Percentiles rank a stretch among this genome's conserved stretches.
phyloP scores from a whole-genome alignment of 2,888 invertebrate genomes.

The Trissolcus japonicus region DNA sequence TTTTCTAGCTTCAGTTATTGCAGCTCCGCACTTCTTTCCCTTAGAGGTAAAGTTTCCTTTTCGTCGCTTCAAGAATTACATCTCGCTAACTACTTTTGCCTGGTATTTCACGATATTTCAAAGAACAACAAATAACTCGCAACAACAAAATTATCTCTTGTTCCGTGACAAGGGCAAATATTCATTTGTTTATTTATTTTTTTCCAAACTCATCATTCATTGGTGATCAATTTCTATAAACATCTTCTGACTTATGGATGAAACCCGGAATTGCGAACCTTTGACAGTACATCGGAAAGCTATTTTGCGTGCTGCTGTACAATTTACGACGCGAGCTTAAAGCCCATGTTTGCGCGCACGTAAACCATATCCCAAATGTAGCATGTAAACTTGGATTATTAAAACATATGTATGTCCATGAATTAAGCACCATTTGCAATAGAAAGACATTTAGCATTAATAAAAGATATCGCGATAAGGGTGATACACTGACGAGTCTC shows the following conservation, averaged over 20 bases:
- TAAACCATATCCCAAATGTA: slow-evolving; percentile 31
- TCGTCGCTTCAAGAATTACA: slow-evolving; percentile 33
- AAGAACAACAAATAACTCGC: no score
- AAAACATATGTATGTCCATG: slow-evolving; percentile 39
- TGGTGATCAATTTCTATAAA: slow-evolving; percentile 8
- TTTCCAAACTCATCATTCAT: neutral
- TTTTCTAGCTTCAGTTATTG: slow-evolving; percentile 41
- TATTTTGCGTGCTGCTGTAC: slow-evolving; percentile 63
- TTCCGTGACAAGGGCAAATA: no score
- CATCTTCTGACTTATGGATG: slow-evolving; percentile 13
- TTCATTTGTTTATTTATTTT: no score
- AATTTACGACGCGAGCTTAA: slow-evolving; percentile 48
- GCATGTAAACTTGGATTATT: slow-evolving; percentile 40
- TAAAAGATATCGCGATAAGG: slow-evolving; percentile 35
- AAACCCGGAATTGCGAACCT: slow-evolving; percentile 40
- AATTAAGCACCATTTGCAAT: slow-evolving; percentile 42
- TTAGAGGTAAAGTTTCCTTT: slow-evolving; percentile 41
- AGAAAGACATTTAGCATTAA: slow-evolving; percentile 36
- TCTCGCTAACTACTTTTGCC: slow-evolving; percentile 29
- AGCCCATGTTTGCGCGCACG: slow-evolving; percentile 37
- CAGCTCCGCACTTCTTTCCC: slow-evolving; percentile 41
- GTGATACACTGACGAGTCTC: slow-evolving; percentile 13
- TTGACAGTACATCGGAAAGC: slow-evolving; percentile 69
- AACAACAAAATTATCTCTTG: no score
- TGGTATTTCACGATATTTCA: slow-evolving; percentile 4